These are phyloP conservation scores for Diorhabda elongata DNA, from an alignment of 1,140 invertebrate genomes.

Conservation along the genomic window DNA sequence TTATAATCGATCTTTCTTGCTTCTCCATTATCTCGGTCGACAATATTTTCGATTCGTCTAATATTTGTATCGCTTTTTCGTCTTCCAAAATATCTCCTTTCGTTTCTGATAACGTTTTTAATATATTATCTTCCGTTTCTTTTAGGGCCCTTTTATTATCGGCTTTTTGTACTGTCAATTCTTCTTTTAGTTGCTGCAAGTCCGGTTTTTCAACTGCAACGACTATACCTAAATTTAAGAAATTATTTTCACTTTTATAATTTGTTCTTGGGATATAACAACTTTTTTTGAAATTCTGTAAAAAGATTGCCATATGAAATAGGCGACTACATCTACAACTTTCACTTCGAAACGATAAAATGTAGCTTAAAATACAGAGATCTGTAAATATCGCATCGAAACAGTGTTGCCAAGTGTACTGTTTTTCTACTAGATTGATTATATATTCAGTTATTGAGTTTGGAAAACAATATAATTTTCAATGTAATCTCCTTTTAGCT, in stretches of 20 bases:
- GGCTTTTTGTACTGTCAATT: constrained; percentile 79
- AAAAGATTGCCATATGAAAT: neutral
- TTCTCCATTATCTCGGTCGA: constrained; percentile 79
- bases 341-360: too few species aligned
- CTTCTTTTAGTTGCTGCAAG: constrained; percentile 82
- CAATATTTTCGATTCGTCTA: constrained; percentile 81
- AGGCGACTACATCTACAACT: too few species aligned
- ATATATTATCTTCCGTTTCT: constrained; percentile 86
- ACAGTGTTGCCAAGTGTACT: too few species aligned
- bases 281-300: constrained; percentile 3
- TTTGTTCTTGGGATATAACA: neutral
- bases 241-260: too few species aligned
- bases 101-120: constrained; percentile 79
- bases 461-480: too few species aligned
- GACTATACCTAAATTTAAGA: constrained; percentile 63
- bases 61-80: constrained; percentile 81
- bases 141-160: constrained; percentile 77
- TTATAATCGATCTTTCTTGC: constrained; percentile 59
- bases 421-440: too few species aligned
- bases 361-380: too few species aligned
- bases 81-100: constrained; percentile 90
- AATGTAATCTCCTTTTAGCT: too few species aligned
- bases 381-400: too few species aligned
- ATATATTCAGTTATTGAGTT: too few species aligned
- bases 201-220: constrained; percentile 88